Percentiles rank a stretch among this genome's conserved stretches.
phyloP scores from a whole-genome alignment of 1,140 invertebrate genomes.

The Wiebesia pumilae region DNA sequence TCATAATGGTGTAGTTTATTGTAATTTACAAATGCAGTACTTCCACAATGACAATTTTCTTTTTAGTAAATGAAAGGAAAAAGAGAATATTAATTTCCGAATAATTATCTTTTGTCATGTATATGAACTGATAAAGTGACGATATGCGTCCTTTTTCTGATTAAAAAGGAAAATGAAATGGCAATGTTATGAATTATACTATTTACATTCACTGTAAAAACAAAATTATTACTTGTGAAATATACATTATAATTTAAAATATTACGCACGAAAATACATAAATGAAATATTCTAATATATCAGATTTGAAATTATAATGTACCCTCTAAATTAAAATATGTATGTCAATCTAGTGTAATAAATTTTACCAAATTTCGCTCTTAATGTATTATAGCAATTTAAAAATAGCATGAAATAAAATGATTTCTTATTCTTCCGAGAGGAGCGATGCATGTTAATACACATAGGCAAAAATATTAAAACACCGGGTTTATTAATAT shows the following conservation, averaged over 20 bases:
- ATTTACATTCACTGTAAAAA: background rate
- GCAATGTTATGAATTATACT: background rate
- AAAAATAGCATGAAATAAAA: no score
- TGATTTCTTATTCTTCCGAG: no score
- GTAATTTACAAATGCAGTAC: background rate
- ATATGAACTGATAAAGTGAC: background rate
- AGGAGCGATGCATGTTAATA: background rate
- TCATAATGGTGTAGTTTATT: background rate
- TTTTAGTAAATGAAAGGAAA: background rate
- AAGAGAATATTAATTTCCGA: background rate
- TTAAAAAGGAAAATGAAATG: background rate
- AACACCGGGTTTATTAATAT: constrained; percentile 2
- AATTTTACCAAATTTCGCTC: background rate
- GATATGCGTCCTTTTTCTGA: background rate
- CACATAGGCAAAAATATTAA: background rate
- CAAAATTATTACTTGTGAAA: background rate
- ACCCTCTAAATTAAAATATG: background rate
- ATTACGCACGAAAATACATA: background rate
- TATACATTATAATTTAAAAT: background rate
- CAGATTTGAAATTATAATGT: background rate
- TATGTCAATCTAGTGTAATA: background rate
- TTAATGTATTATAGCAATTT: no score
- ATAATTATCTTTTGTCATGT: background rate
- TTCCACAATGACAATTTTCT: background rate
- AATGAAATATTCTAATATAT: no score